These are phyloP conservation scores for Coboldia fuscipes DNA, from an alignment of 1,140 invertebrate genomes.

Conservation along the genomic window DNA sequence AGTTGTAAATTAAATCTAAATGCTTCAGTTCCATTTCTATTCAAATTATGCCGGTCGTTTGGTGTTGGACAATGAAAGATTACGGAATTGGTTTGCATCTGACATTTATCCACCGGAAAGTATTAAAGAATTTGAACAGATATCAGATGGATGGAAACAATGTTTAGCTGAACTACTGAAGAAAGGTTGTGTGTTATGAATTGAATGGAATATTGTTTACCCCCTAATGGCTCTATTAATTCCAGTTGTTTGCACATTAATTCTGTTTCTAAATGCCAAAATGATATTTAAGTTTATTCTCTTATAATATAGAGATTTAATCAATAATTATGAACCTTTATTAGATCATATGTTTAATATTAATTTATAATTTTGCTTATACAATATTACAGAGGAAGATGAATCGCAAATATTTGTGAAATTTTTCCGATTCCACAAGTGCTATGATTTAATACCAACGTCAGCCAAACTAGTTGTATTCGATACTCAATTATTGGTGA, in stretches of 20 bases:
- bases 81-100: conserved; percentile 27
- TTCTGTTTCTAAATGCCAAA: too few species aligned
- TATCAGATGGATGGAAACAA: conserved; percentile 47
- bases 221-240: too few species aligned
- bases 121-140: conserved; percentile 65
- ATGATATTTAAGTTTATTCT: too few species aligned
- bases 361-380: conserved; percentile 13
- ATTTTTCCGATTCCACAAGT: conserved; percentile 98
- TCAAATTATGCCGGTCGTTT: conserved; percentile 43
- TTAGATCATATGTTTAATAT: neutral
- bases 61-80: conserved; percentile 17
- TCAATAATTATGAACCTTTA: neutral
- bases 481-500: conserved; percentile 95
- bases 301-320: too few species aligned
- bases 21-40: conserved; percentile 60
- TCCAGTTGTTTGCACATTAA: too few species aligned
- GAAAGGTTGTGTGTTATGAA: too few species aligned
- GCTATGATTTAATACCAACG: conserved; percentile 97
- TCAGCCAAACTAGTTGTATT: conserved; percentile 98
- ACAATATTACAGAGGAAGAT: conserved; percentile 80
- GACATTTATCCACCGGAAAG: conserved; percentile 53
- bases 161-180: conserved; percentile 44
- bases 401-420: conserved; percentile 93
- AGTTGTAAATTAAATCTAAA: conserved; percentile 15
- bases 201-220: too few species aligned